Conservation (phyloP, 1,140 invertebrate species). For the Eulimnadia texana region DNA sequence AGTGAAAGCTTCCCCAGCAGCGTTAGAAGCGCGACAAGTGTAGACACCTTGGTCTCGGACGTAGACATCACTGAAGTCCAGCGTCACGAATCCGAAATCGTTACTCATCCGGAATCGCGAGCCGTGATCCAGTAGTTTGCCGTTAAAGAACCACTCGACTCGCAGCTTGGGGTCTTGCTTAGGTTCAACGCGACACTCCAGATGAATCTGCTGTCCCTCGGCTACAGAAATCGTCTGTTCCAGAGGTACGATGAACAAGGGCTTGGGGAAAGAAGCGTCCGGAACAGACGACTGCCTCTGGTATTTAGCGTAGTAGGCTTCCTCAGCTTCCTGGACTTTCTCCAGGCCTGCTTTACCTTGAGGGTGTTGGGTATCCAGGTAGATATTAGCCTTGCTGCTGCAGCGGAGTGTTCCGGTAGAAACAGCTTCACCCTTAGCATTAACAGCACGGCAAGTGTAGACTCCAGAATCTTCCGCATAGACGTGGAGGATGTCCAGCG, state of each 20-base stretch:
- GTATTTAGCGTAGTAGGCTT: constrained; percentile 51
- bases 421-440: constrained; percentile 62
- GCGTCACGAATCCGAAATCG: constrained; percentile 83
- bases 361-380: constrained; percentile 75
- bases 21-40: constrained; percentile 75
- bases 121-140: constrained; percentile 66
- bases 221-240: constrained; percentile 62
- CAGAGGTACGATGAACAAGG: constrained; percentile 70
- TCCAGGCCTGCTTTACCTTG: constrained; percentile 67
- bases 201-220: constrained; percentile 76
- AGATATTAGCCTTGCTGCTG: constrained; percentile 59
- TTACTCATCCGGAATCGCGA: constrained; percentile 71
- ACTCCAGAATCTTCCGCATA: constrained; percentile 80
- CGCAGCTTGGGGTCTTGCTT: constrained; percentile 92
- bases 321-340: constrained; percentile 68
- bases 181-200: constrained; percentile 87
- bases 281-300: constrained; percentile 44
- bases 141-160: constrained; percentile 89
- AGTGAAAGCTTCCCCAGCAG: constrained; percentile 76
- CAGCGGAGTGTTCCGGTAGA: constrained; percentile 72
- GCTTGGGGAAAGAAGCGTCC: constrained; percentile 66
- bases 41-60: constrained; percentile 89
- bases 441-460: constrained; percentile 82
- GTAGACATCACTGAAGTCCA: constrained; percentile 77
- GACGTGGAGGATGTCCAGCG: constrained; percentile 61